Evolutionary conservation across 2,797 vertebrate species (phyloP), one percentile per base, ranked within the genome.

Genomic region (Synanceia verrucosa): DNA sequence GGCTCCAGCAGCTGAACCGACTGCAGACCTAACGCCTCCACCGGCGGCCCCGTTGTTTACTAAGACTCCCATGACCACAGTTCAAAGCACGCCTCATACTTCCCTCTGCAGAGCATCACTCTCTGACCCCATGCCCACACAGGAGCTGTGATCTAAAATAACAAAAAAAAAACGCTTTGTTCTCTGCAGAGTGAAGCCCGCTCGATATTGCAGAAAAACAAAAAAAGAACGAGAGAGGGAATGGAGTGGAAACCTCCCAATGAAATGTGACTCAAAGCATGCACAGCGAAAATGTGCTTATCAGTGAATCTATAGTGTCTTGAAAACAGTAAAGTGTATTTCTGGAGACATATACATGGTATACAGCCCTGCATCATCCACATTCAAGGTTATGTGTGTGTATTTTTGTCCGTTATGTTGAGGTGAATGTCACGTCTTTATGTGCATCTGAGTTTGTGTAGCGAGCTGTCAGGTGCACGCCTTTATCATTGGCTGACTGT

Each of bases 61-160:
- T 1, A 9, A 74, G 76, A 66, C 76, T 73, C 60, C 55, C 62
- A 24, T 60, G 60, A 51, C 63, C 23, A 3, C 51, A 2, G 65
- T 61, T 76, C 63, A 67, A 69, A 78, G 59, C 70, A 4, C 47
- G 50, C 65, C 63, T 72, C 70, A 46, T 46, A 2, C 83, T 53
- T 50, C 46, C 72, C 72, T 73, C 67, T 29, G 67, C 78, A 79
- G 71, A 63, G 71, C 64, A 41, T 4, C 3, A 7, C 58, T 46
- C 65, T 53, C 50, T 73, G 82, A 82, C 81, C 83, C 63, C 9
- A 4, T 48, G 71, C 83, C 83, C 76, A 87, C 79, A 70, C 83
- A 78, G 77, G 51, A 74, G 61, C 81, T 71, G 48, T 57, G 78
- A 83, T 73, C 69, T 75, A 56, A 73, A 83, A 79, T 79, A 86